Conservation (phyloP, 2,113 vertebrate species). For the Hassar affinis region DNA sequence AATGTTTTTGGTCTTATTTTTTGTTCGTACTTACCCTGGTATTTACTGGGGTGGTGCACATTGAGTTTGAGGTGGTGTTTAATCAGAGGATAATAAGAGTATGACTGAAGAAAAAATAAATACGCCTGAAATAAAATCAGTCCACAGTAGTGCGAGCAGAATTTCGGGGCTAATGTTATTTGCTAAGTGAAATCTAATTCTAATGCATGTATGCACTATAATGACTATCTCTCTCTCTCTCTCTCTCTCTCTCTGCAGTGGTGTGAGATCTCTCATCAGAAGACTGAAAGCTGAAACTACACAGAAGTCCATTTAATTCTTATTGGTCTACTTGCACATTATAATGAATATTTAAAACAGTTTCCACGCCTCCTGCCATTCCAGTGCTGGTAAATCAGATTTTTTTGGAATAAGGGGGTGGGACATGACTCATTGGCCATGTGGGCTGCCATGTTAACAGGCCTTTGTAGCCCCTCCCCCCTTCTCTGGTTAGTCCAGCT, state of each 20-base stretch:
- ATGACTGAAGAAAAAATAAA: neutral
- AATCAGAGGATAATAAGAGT: neutral
- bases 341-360: constrained; percentile 48
- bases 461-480: constrained; percentile 74
- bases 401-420: constrained; percentile 69
- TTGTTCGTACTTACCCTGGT: too few species aligned
- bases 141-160: neutral
- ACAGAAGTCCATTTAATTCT: neutral
- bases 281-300: neutral
- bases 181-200: constrained; percentile 36
- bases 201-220: constrained; percentile 28
- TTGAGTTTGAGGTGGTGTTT: neutral
- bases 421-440: constrained; percentile 83
- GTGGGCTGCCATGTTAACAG: constrained; percentile 81
- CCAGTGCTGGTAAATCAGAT: constrained; percentile 65
- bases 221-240: constrained; percentile 6
- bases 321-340: neutral
- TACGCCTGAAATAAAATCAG: constrained; percentile 3
- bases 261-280: constrained; percentile 3
- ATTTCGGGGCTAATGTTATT: neutral
- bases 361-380: constrained; percentile 25
- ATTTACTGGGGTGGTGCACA: too few species aligned
- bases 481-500: constrained; percentile 72
- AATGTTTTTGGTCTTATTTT: neutral
- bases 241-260: neutral